Conservation (phyloP, 2,113 vertebrate genomes). For the Collichthys lucidus region DNA sequence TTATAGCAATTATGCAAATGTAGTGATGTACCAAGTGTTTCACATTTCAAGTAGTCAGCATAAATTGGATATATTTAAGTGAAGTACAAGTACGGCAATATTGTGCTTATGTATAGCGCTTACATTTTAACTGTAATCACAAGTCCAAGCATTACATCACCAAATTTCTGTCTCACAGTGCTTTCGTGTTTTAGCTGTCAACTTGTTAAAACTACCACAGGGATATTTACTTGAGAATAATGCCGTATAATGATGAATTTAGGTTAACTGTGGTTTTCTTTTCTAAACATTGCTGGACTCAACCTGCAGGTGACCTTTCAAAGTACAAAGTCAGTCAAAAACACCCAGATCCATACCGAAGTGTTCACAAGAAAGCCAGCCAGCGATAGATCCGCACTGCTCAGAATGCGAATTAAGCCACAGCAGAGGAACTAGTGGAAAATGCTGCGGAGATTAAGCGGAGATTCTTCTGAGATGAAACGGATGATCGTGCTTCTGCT, state of each 20-base stretch:
- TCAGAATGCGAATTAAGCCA: constrained; percentile 72
- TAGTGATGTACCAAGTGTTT: background rate
- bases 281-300: constrained; percentile 39
- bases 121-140: background rate
- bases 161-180: background rate
- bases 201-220: constrained; percentile 36
- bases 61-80: background rate
- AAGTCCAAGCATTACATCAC: constrained; percentile 10
- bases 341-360: constrained; percentile 65
- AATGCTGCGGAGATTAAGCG: constrained; percentile 66
- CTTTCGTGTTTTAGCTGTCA: constrained; percentile 30
- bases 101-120: too few relatives aligned
- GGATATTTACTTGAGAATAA: constrained; percentile 33
- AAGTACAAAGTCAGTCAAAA: constrained; percentile 72
- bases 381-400: constrained; percentile 50
- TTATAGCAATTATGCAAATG: background rate
- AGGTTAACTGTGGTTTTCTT: constrained; percentile 48
- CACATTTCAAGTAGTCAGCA: background rate
- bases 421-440: constrained; percentile 32
- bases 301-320: constrained; percentile 70
- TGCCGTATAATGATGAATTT: constrained; percentile 33
- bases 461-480: constrained; percentile 72
- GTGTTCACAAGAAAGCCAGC: constrained; percentile 68
- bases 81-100: background rate
- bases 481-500: constrained; percentile 65